phyloP scores from a whole-genome alignment of 2,797 vertebrate genomes.

The Mus spretus region DNA sequence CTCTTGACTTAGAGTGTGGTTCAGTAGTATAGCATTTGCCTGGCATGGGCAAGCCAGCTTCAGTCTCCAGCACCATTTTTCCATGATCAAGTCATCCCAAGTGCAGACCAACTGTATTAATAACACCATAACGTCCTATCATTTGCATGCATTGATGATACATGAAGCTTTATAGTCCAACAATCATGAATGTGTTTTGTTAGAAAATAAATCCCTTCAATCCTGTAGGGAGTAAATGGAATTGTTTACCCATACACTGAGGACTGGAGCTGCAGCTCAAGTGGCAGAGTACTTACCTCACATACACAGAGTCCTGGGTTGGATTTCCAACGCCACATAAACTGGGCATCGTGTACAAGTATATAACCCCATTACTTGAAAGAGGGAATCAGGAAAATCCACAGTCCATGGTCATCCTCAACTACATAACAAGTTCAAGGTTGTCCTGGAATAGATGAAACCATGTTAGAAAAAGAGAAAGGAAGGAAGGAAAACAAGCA shows the following conservation, averaged over 20 bases:
- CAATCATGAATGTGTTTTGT: background rate
- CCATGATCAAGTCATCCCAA: background rate
- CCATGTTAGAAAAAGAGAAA: background rate
- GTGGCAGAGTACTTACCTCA: background rate
- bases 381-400: background rate
- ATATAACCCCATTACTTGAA: background rate
- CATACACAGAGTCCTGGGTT: background rate
- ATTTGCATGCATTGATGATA: background rate
- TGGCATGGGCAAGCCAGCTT: background rate
- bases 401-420: background rate
- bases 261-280: background rate
- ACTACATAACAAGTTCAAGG: background rate
- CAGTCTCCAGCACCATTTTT: background rate
- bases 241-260: background rate
- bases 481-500: background rate
- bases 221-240: background rate
- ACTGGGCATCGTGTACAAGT: background rate
- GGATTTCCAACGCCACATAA: background rate
- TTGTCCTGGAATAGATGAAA: background rate
- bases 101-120: background rate
- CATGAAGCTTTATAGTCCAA: slow-evolving; percentile 16
- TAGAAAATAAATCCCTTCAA: slow-evolving; percentile 1
- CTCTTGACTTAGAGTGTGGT: background rate
- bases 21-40: background rate
- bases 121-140: background rate